Evolutionary conservation across 2,113 vertebrate species (phyloP), one percentile per base, ranked within the genome.

Genomic region (Reinhardtius hippoglossoides): DNA sequence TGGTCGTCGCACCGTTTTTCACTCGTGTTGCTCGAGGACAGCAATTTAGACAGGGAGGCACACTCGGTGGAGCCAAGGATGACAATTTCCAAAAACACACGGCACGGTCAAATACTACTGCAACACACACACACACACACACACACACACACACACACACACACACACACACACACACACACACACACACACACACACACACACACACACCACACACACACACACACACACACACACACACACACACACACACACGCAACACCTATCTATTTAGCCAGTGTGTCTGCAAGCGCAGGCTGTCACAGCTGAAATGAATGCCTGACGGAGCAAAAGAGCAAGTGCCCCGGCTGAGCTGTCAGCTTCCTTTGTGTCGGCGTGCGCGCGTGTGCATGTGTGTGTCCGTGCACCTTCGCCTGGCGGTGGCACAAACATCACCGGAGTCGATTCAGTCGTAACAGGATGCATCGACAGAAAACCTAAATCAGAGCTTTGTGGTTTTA

Each of bases 281-380:
- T 89, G 80, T 89, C 88, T 89, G 85, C 84, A 80, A 89, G 87
- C 78, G 79, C 69, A 72, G 81, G 81, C 88, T 88, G 91, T 87
- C 87, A 88, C 76, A 73, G 79, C 79, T 78, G 84, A 89, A 91
- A 92, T 90, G 84, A 92, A 91, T 76, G 88, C 87, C 90, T 89
- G 90, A 91, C 90, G 76, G 79, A 81, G 88, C 84, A 90, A 80
- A 90, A 87, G 89, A 84, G 87, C 72, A 40, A 87, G 87, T 78
- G 83, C 82, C 54, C 73, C 35, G 81, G 71, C 88, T 87, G 81
- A 89, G 82, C 79, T 42, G 10, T 18, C 21, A 24, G 55, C 56
- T 24, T 57, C 10, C 56, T 7, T 16, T 57, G 54, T 56, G 61
- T 63, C 69, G 62, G 35, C 72, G 74, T 64, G 20, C 66, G 67